Evolutionary conservation across 2,113 vertebrate genomes (phyloP), one percentile per base, ranked within the genome.

Genomic region (Lophura nycthemera): DNA sequence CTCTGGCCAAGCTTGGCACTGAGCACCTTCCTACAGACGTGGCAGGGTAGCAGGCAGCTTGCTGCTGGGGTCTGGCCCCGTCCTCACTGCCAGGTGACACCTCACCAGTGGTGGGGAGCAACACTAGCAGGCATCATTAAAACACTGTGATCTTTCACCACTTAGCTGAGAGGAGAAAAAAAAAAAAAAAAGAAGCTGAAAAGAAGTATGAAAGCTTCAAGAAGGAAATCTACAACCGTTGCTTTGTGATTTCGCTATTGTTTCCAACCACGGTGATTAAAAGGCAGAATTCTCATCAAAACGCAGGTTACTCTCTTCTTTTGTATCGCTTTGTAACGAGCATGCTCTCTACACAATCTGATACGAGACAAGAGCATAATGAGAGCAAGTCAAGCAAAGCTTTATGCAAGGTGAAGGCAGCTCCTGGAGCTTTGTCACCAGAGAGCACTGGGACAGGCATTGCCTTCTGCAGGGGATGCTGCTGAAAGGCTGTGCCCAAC

Each of bases 361-460:
- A 45, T 16, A 69, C 65, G 4, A 38, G 86, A 40, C 71, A 6
- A 0, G 64, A 36, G 40, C 7, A 30, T 36, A 81, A 92, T 0
- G 40, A 93, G 40, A 76, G 36, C 48, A 36, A 70, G 75, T 32
- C 67, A 57, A 87, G 84, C 82, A 91, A 66, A 91, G 84, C 93
- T 76, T 72, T 40, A 66, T 50, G 57, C 48, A 40, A 84, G 87
- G 81, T 79, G 71, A 85, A 91, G 88, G 89, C 85, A 85, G 88
- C 78, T 94, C 90, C 92, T 66, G 79, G 72, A 92, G 93, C 90
- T 91, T 83, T 36, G 79, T 60, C 84, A 69, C 24, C 84, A 82
- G 19, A 79, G 70, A 85, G 64, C 63, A 7, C 42, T 1, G 2
- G 75, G 75, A 85, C 29, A 38, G 11, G 30, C 63, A 78, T 59